A percentile compares a stretch with the other conserved stretches of the same genome.
These are phyloP conservation scores for Anorthoa munda DNA, from an alignment of 2,888 invertebrate genomes.

Conservation along the genomic window DNA sequence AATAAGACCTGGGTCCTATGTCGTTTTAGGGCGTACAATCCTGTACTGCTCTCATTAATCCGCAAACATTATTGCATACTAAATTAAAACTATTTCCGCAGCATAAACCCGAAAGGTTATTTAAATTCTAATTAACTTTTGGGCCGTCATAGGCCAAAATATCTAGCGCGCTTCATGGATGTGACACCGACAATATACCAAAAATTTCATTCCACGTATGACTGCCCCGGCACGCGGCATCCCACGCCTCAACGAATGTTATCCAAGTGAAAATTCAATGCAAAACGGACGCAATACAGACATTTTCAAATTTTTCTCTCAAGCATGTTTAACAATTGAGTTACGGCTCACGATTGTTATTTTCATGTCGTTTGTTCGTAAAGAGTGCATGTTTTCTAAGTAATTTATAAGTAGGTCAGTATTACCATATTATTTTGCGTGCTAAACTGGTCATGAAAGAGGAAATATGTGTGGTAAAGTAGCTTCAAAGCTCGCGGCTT, in stretches of 20 bases:
- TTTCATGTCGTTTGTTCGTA: slow-evolving; percentile 41
- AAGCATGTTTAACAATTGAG: slow-evolving; percentile 54
- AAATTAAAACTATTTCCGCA: slow-evolving; percentile 4
- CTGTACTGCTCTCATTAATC: neutral
- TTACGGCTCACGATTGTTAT: slow-evolving; percentile 45
- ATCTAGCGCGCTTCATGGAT: slow-evolving; percentile 35
- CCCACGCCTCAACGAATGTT: slow-evolving; percentile 35
- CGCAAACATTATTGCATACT: neutral
- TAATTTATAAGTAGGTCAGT: slow-evolving; percentile 55
- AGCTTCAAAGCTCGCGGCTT: slow-evolving; percentile 8
- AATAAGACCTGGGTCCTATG: too few species aligned
- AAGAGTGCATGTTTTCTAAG: slow-evolving; percentile 48
- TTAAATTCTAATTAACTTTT: slow-evolving; percentile 54
- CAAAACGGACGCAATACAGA: slow-evolving; percentile 49
- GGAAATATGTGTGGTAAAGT: slow-evolving; percentile 28
- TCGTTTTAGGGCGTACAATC: too few species aligned
- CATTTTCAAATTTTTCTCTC: slow-evolving; percentile 48
- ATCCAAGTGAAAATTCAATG: slow-evolving; percentile 53
- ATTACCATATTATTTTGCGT: slow-evolving; percentile 52
- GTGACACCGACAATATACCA: slow-evolving; percentile 60
- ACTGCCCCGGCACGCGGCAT: slow-evolving; percentile 55
- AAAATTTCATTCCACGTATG: slow-evolving; percentile 63
- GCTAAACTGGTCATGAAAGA: slow-evolving; percentile 32
- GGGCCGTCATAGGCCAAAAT: slow-evolving; percentile 30
- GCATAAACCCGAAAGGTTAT: slow-evolving; percentile 9